Evolutionary conservation across 2,797 vertebrate species (phyloP).

Genomic region (Coregonus ussuriensis): DNA sequence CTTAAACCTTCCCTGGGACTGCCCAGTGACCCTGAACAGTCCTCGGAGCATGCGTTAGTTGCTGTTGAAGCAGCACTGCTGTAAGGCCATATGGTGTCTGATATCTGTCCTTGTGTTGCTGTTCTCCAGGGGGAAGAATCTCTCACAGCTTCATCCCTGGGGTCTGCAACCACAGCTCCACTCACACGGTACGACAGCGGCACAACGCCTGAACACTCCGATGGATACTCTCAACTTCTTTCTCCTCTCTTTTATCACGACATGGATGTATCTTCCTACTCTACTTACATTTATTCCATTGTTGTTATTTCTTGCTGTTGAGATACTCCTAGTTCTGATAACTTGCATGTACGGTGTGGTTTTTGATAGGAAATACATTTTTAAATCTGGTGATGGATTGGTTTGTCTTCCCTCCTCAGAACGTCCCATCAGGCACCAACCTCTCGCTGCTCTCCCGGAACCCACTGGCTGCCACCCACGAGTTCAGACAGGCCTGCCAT

Average conservation of each 20-base stretch:
- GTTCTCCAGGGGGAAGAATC: constrained; percentile 72
- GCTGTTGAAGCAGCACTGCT: constrained; percentile 22
- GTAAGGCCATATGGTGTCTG: constrained; percentile 26
- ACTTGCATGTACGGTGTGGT: background rate
- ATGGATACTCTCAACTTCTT: background rate
- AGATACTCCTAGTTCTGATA: background rate
- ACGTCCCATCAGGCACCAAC: constrained; percentile 79
- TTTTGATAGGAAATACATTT: background rate
- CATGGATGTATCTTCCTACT: background rate
- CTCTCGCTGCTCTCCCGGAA: constrained; percentile 92
- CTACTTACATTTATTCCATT: background rate
- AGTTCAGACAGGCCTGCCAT: constrained; percentile 96
- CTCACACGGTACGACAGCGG: constrained; percentile 68
- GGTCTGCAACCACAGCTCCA: constrained; percentile 72
- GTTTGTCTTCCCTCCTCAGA: constrained; percentile 55
- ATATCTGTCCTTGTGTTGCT: constrained; percentile 32
- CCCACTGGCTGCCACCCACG: constrained; percentile 88
- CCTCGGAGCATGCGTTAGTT: too few species aligned
- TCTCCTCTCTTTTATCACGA: background rate
- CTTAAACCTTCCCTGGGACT: background rate
- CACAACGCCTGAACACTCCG: background rate
- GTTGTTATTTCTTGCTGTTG: background rate
- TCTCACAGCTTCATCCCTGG: constrained; percentile 81
- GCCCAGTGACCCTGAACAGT: background rate
- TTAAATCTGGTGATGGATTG: background rate